phyloP scores from a whole-genome alignment of 2,113 vertebrate genomes.

The Boulengeromyrus knoepffleri region DNA sequence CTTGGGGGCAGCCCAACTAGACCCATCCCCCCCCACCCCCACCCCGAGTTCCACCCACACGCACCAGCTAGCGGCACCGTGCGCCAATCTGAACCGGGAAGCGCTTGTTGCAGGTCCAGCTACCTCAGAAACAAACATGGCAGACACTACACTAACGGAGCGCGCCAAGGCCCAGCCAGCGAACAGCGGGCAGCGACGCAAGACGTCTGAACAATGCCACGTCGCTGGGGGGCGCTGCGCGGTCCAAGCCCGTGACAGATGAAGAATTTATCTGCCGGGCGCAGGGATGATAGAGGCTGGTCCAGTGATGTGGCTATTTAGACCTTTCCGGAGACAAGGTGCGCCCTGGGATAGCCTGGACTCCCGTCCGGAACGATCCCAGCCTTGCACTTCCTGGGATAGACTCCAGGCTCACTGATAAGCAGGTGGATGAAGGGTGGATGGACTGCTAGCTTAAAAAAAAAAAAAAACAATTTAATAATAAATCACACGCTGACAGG shows the following conservation, averaged over 20 bases:
- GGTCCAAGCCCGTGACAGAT: background rate
- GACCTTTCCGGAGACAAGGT: background rate
- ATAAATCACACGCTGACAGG: background rate
- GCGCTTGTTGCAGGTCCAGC: background rate
- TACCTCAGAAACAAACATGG: background rate
- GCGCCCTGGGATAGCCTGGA: background rate
- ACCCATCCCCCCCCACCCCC: background rate
- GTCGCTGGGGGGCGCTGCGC: background rate
- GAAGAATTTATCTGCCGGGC: background rate
- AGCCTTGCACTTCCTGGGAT: background rate
- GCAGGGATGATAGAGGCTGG: background rate
- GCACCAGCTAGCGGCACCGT: background rate
- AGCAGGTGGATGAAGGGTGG: background rate
- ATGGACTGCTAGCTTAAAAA: background rate
- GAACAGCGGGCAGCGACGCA: background rate
- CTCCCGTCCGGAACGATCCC: background rate
- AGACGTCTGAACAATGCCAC: background rate
- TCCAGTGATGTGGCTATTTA: background rate
- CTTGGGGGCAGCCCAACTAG: background rate
- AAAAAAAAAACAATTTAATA: background rate
- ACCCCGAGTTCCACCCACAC: background rate
- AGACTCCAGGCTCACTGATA: background rate
- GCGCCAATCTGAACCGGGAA: background rate
- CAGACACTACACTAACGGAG: background rate
- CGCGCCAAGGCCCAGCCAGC: background rate